Percentiles rank a stretch among this genome's conserved stretches.
These are phyloP conservation scores for Centruroides vittatus DNA, from an alignment of 1,140 invertebrate species.

Conservation along the genomic window DNA sequence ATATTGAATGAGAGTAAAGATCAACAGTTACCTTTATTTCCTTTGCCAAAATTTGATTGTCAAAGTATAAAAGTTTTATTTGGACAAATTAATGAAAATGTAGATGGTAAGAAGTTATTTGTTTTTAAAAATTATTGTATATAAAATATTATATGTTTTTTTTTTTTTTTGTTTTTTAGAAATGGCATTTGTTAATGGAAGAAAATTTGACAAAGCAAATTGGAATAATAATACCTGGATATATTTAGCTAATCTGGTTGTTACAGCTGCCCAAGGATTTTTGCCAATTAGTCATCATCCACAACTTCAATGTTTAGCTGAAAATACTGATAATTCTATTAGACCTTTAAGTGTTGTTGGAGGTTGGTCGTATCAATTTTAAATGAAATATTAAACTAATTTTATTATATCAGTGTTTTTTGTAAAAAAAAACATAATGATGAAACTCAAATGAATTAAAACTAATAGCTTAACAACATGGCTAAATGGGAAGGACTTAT, in stretches of 20 bases:
- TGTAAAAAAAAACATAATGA: too few species aligned
- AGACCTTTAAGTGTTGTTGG: slow-evolving; percentile 54
- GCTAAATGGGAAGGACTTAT: too few species aligned
- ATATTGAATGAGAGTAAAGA: neutral
- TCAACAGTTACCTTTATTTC: slow-evolving; percentile 11
- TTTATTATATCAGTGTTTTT: neutral
- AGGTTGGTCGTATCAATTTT: slow-evolving; percentile 29
- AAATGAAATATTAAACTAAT: slow-evolving; percentile 1
- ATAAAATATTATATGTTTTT: neutral
- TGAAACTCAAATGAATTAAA: too few species aligned
- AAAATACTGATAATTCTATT: slow-evolving; percentile 43
- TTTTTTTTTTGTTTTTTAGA: neutral
- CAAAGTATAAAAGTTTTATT: slow-evolving; percentile 11
- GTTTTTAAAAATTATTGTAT: neutral
- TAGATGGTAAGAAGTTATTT: neutral
- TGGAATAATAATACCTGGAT: slow-evolving; percentile 33
- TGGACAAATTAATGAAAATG: neutral
- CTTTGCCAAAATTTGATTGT: slow-evolving; percentile 9
- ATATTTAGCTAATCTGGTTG: slow-evolving; percentile 60
- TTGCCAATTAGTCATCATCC: slow-evolving; percentile 62
- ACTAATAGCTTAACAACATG: too few species aligned
- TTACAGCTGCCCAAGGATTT: slow-evolving; percentile 50
- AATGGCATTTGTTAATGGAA: slow-evolving; percentile 1
- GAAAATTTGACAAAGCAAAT: slow-evolving; percentile 10
- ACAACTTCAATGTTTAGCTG: slow-evolving; percentile 47